Percentiles rank a stretch among this genome's conserved stretches.
Conservation (phyloP, 2,113 vertebrate species). For the Tinamus guttatus region DNA sequence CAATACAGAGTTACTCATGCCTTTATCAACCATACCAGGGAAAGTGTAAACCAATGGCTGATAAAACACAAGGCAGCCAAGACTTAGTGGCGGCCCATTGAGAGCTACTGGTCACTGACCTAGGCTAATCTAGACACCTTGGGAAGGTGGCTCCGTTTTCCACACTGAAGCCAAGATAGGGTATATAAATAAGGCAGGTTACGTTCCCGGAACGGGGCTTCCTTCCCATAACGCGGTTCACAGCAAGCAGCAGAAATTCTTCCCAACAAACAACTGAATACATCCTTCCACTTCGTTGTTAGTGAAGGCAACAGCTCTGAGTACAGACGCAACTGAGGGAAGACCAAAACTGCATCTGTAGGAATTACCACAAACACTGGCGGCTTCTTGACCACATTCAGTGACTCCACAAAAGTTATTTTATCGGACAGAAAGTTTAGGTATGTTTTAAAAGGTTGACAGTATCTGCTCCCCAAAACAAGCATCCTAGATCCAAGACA, state of each 20-base stretch:
- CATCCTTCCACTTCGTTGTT: not conserved
- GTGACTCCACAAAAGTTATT: not conserved
- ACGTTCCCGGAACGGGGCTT: not conserved
- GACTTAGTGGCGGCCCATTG: not conserved
- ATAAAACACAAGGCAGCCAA: not conserved
- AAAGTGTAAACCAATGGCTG: not conserved
- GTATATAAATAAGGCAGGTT: not conserved
- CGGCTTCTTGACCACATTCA: not conserved
- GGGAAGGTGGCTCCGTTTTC: not conserved
- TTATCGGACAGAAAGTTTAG: not conserved
- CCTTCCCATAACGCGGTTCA: not conserved
- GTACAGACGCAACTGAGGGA: not conserved
- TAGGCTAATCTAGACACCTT: not conserved
- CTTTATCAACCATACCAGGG: not conserved
- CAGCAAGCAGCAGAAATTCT: not conserved
- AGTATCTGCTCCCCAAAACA: not conserved
- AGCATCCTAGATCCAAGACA: not conserved
- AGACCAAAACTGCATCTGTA: not conserved
- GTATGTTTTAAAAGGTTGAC: not conserved
- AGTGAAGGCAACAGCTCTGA: not conserved
- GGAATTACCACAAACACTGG: not conserved
- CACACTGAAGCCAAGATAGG: not conserved
- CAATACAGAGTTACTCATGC: not conserved
- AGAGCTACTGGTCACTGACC: not conserved
- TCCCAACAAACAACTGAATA: not conserved